These are phyloP conservation scores for Micrasema minimum DNA, from an alignment of 1,140 invertebrate species.

Conservation along the genomic window DNA sequence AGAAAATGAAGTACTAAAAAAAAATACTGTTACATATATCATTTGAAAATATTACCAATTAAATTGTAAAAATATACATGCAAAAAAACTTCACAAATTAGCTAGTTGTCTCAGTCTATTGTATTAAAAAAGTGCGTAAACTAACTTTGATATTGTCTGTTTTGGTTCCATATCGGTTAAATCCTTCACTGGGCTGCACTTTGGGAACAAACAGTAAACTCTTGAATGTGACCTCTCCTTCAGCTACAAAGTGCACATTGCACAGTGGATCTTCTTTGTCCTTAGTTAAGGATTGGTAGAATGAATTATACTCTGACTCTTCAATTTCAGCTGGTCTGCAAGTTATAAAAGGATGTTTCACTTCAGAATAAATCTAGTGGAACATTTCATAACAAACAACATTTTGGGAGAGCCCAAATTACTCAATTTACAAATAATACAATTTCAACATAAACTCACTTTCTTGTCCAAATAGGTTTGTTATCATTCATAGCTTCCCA, in stretches of 20 bases:
- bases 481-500: slow-evolving; percentile 97
- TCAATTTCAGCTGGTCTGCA: slow-evolving; percentile 78
- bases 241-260: slow-evolving; percentile 96
- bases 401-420: too few species aligned
- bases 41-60: too few species aligned
- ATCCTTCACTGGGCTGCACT: slow-evolving; percentile 89
- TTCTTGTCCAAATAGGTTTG: slow-evolving; percentile 97
- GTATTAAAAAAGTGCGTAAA: too few species aligned
- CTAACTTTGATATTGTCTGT: slow-evolving; percentile 92
- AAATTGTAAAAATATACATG: too few species aligned
- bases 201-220: slow-evolving; percentile 93
- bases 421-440: too few species aligned
- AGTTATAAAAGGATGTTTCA: too few species aligned
- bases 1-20: too few species aligned
- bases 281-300: slow-evolving; percentile 95
- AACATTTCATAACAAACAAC: too few species aligned
- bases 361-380: too few species aligned
- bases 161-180: slow-evolving; percentile 94
- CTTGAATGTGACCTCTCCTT: slow-evolving; percentile 99
- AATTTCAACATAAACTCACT: slow-evolving; percentile 61
- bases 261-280: slow-evolving; percentile 87
- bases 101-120: too few species aligned
- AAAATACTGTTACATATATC: too few species aligned
- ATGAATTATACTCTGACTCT: slow-evolving; percentile 91
- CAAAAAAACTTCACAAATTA: too few species aligned